Percentiles rank a stretch among this genome's conserved stretches.
phyloP scores from a whole-genome alignment of 37 sponge, comb jelly and placozoan genomes.

The Chondrilla cf. caribensis region DNA sequence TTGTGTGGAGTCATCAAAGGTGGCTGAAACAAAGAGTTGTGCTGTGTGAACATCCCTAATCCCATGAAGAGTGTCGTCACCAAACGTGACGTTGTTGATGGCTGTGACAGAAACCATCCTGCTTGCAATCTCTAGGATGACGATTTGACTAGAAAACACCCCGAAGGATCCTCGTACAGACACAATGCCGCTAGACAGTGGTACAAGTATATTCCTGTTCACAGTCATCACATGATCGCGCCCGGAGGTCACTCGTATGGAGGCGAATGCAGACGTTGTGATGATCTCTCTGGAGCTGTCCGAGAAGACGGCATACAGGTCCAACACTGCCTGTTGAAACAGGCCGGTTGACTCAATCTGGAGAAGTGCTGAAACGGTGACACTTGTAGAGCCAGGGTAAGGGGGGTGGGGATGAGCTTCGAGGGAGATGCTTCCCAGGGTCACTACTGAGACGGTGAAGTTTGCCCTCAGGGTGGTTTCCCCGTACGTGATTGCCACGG shows the following conservation, averaged over 20 bases:
- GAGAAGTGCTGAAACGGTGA: conserved; percentile 15
- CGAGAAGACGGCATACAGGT: conserved; percentile 29
- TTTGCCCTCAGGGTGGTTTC: conserved; percentile 10
- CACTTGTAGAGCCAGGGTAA: conserved; percentile 41
- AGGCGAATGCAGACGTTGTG: conserved; percentile 12
- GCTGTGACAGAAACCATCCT: conserved; percentile 20
- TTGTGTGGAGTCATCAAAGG: conserved; percentile 39
- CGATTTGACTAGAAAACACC: not conserved
- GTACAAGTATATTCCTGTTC: not conserved
- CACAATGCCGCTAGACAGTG: not conserved
- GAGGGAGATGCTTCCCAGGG: conserved; percentile 7
- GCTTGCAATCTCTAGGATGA: conserved; percentile 16
- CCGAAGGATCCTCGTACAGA: conserved; percentile 23
- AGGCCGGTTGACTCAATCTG: conserved; percentile 36
- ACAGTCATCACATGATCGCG: not conserved
- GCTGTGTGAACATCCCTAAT: not conserved
- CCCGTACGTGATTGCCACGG: conserved; percentile 32
- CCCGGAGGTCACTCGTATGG: not conserved
- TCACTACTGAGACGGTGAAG: conserved; percentile 45
- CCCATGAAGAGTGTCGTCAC: conserved; percentile 38
- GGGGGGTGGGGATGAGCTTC: conserved; percentile 45
- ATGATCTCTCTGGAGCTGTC: conserved; percentile 42
- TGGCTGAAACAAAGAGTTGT: conserved; percentile 33
- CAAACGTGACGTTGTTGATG: conserved; percentile 25
- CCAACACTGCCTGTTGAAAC: conserved; percentile 39